A percentile compares a stretch with the other conserved stretches of the same genome.
phyloP scores from a whole-genome alignment of 2,888 invertebrate genomes.

The Caenorhabditis sulstoni region DNA sequence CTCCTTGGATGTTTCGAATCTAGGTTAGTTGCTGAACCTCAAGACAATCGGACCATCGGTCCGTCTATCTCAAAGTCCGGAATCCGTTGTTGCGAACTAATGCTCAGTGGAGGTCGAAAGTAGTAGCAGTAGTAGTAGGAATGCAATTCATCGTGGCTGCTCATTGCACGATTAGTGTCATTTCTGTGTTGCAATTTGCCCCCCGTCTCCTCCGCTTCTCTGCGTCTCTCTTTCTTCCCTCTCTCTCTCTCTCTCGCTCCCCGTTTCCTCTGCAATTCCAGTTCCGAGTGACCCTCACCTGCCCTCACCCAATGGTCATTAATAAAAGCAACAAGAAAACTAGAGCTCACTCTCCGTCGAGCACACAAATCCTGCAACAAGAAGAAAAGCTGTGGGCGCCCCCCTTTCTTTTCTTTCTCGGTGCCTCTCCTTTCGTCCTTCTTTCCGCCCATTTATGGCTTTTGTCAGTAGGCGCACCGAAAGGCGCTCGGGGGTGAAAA shows the following conservation, averaged over 20 bases:
- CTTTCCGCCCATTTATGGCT: slow-evolving; percentile 39
- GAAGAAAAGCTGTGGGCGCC: background rate
- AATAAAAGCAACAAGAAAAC: slow-evolving; percentile 49
- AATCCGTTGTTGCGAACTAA: no score
- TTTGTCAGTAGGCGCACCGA: slow-evolving; percentile 19
- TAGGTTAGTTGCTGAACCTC: no score
- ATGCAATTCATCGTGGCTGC: slow-evolving; percentile 42
- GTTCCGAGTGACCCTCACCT: slow-evolving; percentile 54
- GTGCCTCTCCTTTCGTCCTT: slow-evolving; percentile 13
- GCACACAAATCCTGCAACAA: slow-evolving; percentile 22
- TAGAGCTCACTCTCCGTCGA: background rate
- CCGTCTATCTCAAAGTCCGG: no score
- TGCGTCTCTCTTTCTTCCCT: slow-evolving; percentile 10
- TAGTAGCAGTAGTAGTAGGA: slow-evolving; percentile 22
- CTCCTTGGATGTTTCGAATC: no score
- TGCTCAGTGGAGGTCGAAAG: no score
- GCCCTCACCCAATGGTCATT: slow-evolving; percentile 53
- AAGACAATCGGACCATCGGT: no score
- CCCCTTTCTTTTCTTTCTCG: slow-evolving; percentile 18
- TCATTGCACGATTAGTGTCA: slow-evolving; percentile 44
- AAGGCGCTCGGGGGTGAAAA: slow-evolving; percentile 31
- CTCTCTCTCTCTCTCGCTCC: slow-evolving; percentile 17
- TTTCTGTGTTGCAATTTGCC: slow-evolving; percentile 36
- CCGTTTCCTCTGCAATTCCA: slow-evolving; percentile 40
- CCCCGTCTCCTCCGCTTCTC: no score